Base-by-base conservation (phyloP, 2,888 invertebrate genomes). In the Dorcus hopei region DNA sequence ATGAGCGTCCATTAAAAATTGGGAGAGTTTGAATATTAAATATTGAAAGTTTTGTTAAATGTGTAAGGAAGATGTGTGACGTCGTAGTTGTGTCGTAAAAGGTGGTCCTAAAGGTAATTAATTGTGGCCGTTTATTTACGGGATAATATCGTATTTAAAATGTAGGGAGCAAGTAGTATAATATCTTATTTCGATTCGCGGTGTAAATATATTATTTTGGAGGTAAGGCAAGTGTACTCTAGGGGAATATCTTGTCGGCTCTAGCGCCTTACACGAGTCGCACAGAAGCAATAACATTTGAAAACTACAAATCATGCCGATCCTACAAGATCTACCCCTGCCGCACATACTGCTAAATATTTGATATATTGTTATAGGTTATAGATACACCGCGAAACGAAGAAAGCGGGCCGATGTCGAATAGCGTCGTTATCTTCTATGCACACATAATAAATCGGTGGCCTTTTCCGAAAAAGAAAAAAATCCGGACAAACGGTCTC, bases 231-330 rank as follows among this genome's bases (percentile, higher is more conserved):
- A 63, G 63, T 63, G 59, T 61, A 54, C 61, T 63, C 61, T 59
- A 45, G 63, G 63, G 63, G 61, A 57, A 61, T 57, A 52, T 63
- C 61, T 63, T 57, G 58, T 52, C 52, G 57, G 52, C 43, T 54
- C 48, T 38, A 52, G 57, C 59, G 51, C 52, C 62, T 61, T 62
- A 60, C 60, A 61, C 40, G 61, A 64, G 58, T 54, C 60, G 62
- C 49, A 57, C 19, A 42, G 66, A 68, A 67, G 73, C 74, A 75
- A 74, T 75, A 76, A 73, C 71, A 75, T 75, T 76, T 72, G 72
- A 70, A 72, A 75, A 75, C 75, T 74, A 77, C 77, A 77, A 77
- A 77, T 77, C 77, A 77, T 74, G 69, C 69, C 74, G 70, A 77
- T 76, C 76, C 76, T 64, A 74, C 70, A 75, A 75, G 74, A 77